Evolutionary conservation across 2,113 vertebrate species (phyloP).

Genomic region (Apistogramma diplotaenia): DNA sequence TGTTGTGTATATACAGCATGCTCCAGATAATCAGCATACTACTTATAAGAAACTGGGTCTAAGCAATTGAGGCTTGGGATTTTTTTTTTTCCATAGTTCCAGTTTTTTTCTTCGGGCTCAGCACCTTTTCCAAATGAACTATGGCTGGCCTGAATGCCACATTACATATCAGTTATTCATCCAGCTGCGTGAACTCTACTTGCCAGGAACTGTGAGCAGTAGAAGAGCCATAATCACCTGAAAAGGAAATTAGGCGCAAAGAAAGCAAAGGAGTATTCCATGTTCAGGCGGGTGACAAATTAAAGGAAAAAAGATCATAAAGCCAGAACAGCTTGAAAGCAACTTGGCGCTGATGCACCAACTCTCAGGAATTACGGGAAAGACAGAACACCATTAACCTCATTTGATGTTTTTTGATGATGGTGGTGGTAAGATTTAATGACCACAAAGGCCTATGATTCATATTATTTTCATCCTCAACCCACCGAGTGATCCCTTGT

Average conservation of each 20-base stretch:
- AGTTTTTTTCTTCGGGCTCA: slow-evolving; percentile 40
- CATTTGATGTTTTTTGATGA: not conserved
- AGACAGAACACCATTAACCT: not conserved
- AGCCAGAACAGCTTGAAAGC: not conserved
- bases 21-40: not conserved
- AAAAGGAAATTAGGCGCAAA: slow-evolving; percentile 58
- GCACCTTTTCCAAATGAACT: slow-evolving; percentile 53
- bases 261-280: not conserved
- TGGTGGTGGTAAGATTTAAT: not conserved
- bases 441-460: not conserved
- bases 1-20: not conserved
- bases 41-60: not conserved
- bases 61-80: not conserved
- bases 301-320: not conserved
- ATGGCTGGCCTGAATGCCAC: slow-evolving; percentile 58
- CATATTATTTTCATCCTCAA: not conserved
- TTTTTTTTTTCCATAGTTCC: not conserved
- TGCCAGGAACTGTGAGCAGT: slow-evolving; percentile 62
- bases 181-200: slow-evolving; percentile 60
- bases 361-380: not conserved
- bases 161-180: slow-evolving; percentile 69
- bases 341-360: not conserved
- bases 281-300: not conserved
- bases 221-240: slow-evolving; percentile 70
- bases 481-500: not conserved